phyloP scores from a whole-genome alignment of 2,113 vertebrate species.

The Oreochromis aureus region DNA sequence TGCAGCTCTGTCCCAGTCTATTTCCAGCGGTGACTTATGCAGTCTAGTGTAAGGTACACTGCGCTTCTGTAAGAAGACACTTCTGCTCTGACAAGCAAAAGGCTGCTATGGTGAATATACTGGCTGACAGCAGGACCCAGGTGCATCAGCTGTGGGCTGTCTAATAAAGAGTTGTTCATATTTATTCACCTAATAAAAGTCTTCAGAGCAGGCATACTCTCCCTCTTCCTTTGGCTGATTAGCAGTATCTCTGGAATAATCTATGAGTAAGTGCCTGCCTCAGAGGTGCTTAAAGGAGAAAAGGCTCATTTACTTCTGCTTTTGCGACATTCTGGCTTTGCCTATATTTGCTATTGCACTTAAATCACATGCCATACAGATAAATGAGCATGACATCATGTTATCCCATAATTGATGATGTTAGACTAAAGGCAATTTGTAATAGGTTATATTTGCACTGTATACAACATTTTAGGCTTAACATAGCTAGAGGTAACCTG shows the following conservation, averaged over 20 bases:
- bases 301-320: background rate
- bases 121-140: slow-evolving; percentile 1
- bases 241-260: background rate
- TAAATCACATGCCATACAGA: background rate
- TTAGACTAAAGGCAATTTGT: background rate
- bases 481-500: background rate
- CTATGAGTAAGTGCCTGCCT: background rate
- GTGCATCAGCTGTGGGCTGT: background rate
- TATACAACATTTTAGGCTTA: background rate
- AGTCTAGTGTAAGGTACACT: slow-evolving; percentile 31
- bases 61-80: slow-evolving; percentile 62
- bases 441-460: background rate
- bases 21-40: slow-evolving; percentile 62
- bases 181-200: background rate
- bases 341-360: background rate
- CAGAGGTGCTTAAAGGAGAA: background rate
- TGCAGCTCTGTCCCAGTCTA: slow-evolving; percentile 42
- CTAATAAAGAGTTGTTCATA: background rate
- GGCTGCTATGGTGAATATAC: slow-evolving; percentile 12
- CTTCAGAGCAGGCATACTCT: background rate
- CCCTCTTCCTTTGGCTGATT: background rate
- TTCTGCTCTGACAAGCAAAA: slow-evolving; percentile 17
- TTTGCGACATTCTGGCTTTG: background rate
- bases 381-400: background rate
- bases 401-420: background rate